Evolutionary conservation across 2,888 invertebrate species (phyloP).

Genomic region (Torymus aiolomorphi): DNA sequence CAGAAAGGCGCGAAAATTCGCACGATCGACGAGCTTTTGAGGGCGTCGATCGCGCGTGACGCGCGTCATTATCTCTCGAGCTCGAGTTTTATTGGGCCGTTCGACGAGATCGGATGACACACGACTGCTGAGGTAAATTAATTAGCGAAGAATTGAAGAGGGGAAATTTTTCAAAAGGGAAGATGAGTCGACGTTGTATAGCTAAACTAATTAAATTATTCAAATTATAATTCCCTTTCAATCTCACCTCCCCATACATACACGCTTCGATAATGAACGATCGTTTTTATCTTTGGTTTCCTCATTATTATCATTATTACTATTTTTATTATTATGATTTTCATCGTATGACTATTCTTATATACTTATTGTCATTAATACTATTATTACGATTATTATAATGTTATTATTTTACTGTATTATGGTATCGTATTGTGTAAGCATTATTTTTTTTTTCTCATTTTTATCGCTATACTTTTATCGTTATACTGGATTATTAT

Average conservation of each 20-base stretch:
- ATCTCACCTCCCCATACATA: slow-evolving; percentile 34
- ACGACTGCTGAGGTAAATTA: neutral
- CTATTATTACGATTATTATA: slow-evolving; percentile 31
- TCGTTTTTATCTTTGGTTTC: slow-evolving; percentile 41
- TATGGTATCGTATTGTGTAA: slow-evolving; percentile 1
- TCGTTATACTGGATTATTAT: slow-evolving; percentile 31
- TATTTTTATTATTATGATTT: slow-evolving; percentile 38
- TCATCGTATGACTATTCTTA: slow-evolving; percentile 14
- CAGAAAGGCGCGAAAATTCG: neutral
- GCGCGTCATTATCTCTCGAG: neutral
- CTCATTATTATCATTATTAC: slow-evolving; percentile 51
- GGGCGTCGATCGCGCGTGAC: neutral
- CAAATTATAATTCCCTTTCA: slow-evolving; percentile 38
- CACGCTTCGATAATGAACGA: slow-evolving; percentile 52
- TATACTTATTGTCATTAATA: slow-evolving; percentile 34
- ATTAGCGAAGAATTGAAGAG: neutral
- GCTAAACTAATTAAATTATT: slow-evolving; percentile 51
- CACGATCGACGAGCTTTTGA: neutral
- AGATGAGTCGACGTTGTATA: slow-evolving; percentile 39
- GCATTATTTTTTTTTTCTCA: slow-evolving; percentile 35
- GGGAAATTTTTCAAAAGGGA: slow-evolving; percentile 31
- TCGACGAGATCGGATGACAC: neutral
- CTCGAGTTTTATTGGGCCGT: neutral
- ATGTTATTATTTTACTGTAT: neutral
- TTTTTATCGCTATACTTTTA: slow-evolving; percentile 23